Base-by-base conservation (phyloP, 2,888 invertebrate genomes). In the Quadroppia sp. region DNA sequence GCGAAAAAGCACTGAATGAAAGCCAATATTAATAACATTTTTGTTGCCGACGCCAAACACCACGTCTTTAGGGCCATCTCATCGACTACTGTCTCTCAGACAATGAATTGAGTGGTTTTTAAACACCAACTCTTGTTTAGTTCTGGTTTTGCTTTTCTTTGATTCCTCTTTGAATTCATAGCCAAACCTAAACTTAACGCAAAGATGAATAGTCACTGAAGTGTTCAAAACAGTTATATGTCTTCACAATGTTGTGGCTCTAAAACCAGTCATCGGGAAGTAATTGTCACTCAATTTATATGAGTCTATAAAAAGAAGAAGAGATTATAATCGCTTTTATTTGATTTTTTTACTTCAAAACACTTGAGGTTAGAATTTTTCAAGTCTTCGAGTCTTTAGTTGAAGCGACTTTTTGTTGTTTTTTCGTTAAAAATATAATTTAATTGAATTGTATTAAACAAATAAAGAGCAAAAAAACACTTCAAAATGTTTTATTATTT, bases 161-260 rank as follows among this genome's bases (percentile, higher is more conserved):
- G 7, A 40, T 20, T 53, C 20, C 9, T 13, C 11, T 23, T 23
- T n/a, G 23, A 23, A 13, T 23, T 13, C 25, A 53, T 53, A 25
- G 25, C 25, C 53, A 25, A 59, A n/a, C n/a, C n/a, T 28, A 59
- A 32, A 67, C 67, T 67, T 36, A 11, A 67, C 40, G 40, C 23
- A 67, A 20, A 67, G 40, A n/a, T 67, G 23, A 67, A 25, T 42
- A 67, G 20, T 67, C 67, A 67, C 36, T 42, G 42, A 42, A 40
- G 67, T 67, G 67, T 67, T 40, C 17, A 15, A 67, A 40, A 67
- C 61, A 32, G 59, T 48, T 48, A 48, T n/a, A 6, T 59, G 17
- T n/a, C 9, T 17, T 59, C 30, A 17, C 2, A 23, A 23, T 32
- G 59, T 32, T 59, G n/a, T 32, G 59, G 30, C 32, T 32, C 59